Evolutionary conservation across 1,140 invertebrate species (phyloP), one percentile per base, ranked within the genome.

Genomic region (Drosophila pruinosa): DNA sequence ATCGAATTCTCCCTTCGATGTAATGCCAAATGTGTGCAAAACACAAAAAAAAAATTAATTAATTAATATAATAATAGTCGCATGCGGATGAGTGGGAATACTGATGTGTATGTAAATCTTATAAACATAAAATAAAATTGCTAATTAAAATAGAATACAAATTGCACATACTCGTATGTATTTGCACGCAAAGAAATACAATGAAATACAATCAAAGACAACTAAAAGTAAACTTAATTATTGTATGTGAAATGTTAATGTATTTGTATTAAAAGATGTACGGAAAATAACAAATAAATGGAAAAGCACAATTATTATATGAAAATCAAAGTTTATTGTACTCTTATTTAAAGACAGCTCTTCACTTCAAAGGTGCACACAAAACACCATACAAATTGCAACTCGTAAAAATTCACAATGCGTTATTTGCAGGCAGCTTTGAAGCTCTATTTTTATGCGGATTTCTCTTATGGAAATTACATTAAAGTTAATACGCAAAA

Each of bases 161-260:
- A 59, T n/a, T 56, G 50, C 41, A 73, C 47, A 48, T 71, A 57
- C 52, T 31, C 54, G 28, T 70, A 77, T 41, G 56, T 69, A 81
- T 76, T 86, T 80, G 79, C 73, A 80, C 65, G 82, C 36, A 64
- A 64, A 75, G 17, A 50, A 68, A 36, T 57, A 57, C 70, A 68
- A 56, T 50, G 63, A 61, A 86, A 70, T 78, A 88, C 82, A 88
- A 88, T 88, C 82, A 88, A 88, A 67, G 71, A 59, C 75, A 88
- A 74, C 45, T 56, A 63, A 71, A 63, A 88, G 65, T 88, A 88
- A 86, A 88, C 71, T 75, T 82, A 81, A 88, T 88, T 75, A 88
- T 70, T 88, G 78, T 82, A 88, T 88, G 82, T 88, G 74, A 82
- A 88, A 72, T 88, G 82, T 88, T 88, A 82, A 82, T 73, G 70